Base-by-base conservation (phyloP, 2,797 vertebrate species). In the Phrynocephalus guinanensis region DNA sequence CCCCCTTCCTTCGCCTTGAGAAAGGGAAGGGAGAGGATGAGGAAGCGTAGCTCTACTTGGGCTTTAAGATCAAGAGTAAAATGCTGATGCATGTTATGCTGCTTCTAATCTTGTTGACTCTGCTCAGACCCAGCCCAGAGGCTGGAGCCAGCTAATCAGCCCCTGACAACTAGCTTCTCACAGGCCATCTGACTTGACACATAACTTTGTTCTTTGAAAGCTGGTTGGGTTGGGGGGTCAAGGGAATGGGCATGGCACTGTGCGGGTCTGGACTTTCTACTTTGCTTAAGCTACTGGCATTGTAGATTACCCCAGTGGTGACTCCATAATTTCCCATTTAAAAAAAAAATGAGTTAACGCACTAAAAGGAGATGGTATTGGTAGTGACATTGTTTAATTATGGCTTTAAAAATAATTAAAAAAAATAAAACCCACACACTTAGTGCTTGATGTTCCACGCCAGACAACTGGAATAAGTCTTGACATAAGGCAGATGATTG, bases 401-500 rank as follows among this genome's bases (percentile, higher is more conserved):
- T 85, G 86, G 78, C 56, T 50, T 18, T 22, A 48, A 56, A 76
- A 0, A 30, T 52, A 26, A 60, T 22, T 52, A 68, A 76, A 0
- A 71, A n/a, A 71, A 26, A 60, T 63, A 63, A 26, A 11, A 38
- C 28, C 6, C 28, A 48, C 30, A 6, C 56, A 5, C 56, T 33
- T 10, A 73, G 79, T 5, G 0, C 70, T 70, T 83, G 0, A 0
- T 0, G 0, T 70, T 76, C 85, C 11, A 75, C 56, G 60, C 91
- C 88, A 87, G 85, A 81, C 38, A 89, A 86, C 79, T 88, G 52
- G 87, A 95, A 93, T 89, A 93, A 90, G 83, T 91, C 89, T 84
- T 87, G 89, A 90, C 91, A 91, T 93, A 90, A 91, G 94, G 93
- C 91, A 84, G 92, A 93, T 91, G 92, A 86, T 91, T 66, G 67